Conservation (phyloP, 2,113 vertebrate species). For the Nematolebias whitei region DNA sequence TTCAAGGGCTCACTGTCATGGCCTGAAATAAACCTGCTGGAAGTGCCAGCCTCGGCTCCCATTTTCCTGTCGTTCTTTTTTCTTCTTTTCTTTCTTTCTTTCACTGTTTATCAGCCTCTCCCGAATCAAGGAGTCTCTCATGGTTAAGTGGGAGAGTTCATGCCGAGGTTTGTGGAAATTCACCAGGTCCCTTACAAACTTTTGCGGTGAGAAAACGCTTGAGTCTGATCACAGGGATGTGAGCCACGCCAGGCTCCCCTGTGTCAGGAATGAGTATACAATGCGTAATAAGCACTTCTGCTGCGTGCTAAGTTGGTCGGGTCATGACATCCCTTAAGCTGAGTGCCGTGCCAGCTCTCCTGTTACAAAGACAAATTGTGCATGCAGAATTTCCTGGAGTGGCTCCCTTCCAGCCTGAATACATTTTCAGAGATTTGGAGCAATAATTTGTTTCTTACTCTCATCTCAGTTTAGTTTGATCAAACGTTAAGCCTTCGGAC, state of each 20-base stretch:
- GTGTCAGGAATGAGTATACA: conserved; percentile 74
- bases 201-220: conserved; percentile 71
- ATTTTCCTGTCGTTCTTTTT: too few relatives aligned
- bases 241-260: conserved; percentile 73
- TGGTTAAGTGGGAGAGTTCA: conserved; percentile 71
- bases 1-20: conserved; percentile 75
- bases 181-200: conserved; percentile 73
- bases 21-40: conserved; percentile 77
- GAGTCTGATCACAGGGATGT: conserved; percentile 68
- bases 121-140: conserved; percentile 73
- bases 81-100: conserved; percentile 54
- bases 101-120: conserved; percentile 72
- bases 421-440: conserved; percentile 65
- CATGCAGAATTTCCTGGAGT: conserved; percentile 74
- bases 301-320: conserved; percentile 73
- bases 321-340: conserved; percentile 73
- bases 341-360: conserved; percentile 67
- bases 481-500: conserved; percentile 20
- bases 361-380: conserved; percentile 80
- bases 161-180: conserved; percentile 75
- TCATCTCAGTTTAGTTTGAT: conserved; percentile 46
- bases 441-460: conserved; percentile 65
- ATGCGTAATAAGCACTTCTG: conserved; percentile 76
- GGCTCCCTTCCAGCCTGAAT: conserved; percentile 55
- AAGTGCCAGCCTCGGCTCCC: conserved; percentile 76